These are phyloP conservation scores for Myripristis jacobus DNA, from an alignment of 2,797 vertebrate species.

Conservation along the genomic window DNA sequence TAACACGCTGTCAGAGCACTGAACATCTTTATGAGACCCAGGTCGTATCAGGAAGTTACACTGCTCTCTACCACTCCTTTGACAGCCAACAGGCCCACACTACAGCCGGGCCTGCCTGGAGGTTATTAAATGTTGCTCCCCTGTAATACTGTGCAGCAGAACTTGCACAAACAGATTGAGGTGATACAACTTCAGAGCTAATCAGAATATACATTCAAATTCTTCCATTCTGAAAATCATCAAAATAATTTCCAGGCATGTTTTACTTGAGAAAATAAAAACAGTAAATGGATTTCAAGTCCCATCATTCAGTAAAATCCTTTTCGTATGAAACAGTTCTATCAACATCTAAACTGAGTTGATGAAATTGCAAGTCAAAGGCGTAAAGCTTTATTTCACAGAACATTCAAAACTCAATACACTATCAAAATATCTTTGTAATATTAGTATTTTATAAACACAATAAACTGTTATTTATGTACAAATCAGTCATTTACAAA, in stretches of 20 bases:
- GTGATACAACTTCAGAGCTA: background rate
- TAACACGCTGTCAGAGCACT: conserved; percentile 26
- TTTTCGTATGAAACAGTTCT: no score
- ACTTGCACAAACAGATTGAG: background rate
- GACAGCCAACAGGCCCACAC: conserved; percentile 1
- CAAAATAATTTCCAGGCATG: no score
- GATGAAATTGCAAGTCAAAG: conserved; percentile 52
- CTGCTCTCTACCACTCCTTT: background rate
- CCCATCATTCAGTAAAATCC: no score
- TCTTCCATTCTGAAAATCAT: no score
- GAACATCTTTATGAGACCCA: conserved; percentile 32
- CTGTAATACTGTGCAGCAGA: background rate
- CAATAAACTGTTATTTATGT: conserved; percentile 38
- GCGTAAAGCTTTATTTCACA: conserved; percentile 82
- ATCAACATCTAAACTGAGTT: background rate
- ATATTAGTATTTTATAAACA: conserved; percentile 49
- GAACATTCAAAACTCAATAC: conserved; percentile 56
- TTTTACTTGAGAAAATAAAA: no score
- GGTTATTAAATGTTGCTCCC: background rate
- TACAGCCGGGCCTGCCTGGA: background rate
- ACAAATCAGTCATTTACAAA: conserved; percentile 33
- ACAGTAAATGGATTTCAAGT: no score
- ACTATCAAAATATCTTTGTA: conserved; percentile 50
- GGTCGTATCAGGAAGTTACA: conserved; percentile 11
- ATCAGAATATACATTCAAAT: background rate